These are phyloP conservation scores for Todiramphus chloris DNA, from an alignment of 2,113 vertebrate species.

Conservation along the genomic window DNA sequence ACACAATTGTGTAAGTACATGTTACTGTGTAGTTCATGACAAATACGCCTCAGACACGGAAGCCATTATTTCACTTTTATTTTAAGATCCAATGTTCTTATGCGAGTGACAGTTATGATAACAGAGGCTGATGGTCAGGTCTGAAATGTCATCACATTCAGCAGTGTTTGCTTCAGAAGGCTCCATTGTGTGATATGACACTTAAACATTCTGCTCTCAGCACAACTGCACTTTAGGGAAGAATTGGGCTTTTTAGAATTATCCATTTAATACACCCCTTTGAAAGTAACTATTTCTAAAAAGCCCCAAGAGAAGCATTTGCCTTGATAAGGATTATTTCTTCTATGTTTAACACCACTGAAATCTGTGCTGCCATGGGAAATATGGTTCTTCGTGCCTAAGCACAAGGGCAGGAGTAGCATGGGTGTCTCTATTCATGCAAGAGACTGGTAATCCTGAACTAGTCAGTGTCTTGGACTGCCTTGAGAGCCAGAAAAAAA, in stretches of 20 bases:
- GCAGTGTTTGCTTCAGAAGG: not conserved
- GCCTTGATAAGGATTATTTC: not conserved
- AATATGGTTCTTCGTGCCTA: not conserved
- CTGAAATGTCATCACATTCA: not conserved
- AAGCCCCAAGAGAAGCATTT: not conserved
- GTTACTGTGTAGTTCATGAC: not conserved
- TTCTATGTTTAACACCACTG: not conserved
- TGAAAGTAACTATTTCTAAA: not conserved
- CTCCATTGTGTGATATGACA: not conserved
- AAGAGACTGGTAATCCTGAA: not conserved
- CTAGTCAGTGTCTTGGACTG: not conserved
- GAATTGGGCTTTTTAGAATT: not conserved
- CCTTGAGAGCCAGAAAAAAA: not conserved
- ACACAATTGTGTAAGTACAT: not conserved
- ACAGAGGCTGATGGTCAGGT: not conserved
- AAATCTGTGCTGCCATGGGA: not conserved
- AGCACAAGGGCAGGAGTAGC: not conserved
- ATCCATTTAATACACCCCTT: not conserved
- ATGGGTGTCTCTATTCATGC: not conserved
- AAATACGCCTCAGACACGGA: not conserved
- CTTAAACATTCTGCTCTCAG: not conserved
- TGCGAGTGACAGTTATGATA: not conserved
- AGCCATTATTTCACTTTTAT: not conserved
- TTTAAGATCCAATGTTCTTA: not conserved
- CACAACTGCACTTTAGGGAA: not conserved